phyloP scores from a whole-genome alignment of 2,113 vertebrate genomes.

The Rallus limicola region DNA sequence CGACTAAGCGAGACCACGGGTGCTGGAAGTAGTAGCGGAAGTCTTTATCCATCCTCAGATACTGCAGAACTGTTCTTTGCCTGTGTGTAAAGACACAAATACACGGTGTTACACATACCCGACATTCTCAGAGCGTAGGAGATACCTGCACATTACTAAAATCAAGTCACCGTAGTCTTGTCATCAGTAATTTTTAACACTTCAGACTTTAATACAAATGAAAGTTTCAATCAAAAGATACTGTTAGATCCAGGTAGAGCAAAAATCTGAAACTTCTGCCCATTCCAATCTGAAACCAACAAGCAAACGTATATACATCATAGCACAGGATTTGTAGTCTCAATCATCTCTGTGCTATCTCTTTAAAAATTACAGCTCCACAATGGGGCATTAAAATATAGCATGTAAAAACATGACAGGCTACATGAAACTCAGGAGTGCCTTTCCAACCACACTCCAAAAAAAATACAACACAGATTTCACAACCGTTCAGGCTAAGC shows the following conservation, averaged over 20 bases:
- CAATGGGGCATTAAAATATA: not conserved
- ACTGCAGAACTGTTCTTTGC: conserved; percentile 62
- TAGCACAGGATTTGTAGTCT: not conserved
- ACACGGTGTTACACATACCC: not conserved
- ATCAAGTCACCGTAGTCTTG: not conserved
- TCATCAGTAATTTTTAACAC: not conserved
- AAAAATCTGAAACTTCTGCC: not conserved
- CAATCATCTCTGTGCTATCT: not conserved
- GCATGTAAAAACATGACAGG: not conserved
- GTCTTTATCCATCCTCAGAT: conserved; percentile 88
- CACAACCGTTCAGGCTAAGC: not conserved
- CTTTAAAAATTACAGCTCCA: not conserved
- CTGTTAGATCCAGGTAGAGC: not conserved
- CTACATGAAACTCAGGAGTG: not conserved
- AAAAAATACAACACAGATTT: not conserved
- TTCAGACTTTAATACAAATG: not conserved
- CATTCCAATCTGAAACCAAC: not conserved
- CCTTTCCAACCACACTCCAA: not conserved
- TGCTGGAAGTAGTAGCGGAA: conserved; percentile 99
- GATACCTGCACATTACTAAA: not conserved
- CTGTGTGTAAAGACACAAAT: conserved; percentile 70
- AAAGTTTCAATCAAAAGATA: not conserved
- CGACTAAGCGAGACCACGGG: conserved; percentile 93
- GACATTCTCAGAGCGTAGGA: not conserved
- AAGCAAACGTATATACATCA: not conserved